Evolutionary conservation across 1,140 invertebrate species (phyloP).

Genomic region (Dreissena rostriformis): DNA sequence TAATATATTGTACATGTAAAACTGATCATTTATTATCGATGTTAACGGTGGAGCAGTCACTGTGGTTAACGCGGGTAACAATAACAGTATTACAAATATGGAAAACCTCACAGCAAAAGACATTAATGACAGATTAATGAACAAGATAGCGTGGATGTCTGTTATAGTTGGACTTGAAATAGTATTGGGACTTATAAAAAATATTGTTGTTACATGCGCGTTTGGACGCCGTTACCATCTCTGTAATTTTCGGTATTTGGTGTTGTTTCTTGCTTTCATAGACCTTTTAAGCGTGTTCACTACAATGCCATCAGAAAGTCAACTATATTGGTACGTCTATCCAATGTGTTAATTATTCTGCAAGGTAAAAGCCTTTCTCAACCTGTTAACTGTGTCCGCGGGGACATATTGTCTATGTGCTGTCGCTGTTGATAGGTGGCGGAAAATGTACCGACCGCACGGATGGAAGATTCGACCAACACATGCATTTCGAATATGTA

Average conservation of each 20-base stretch:
- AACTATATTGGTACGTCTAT: slow-evolving; percentile 66
- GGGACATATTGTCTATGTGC: slow-evolving; percentile 59
- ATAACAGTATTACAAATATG: too few relatives aligned
- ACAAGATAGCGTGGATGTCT: slow-evolving; percentile 38
- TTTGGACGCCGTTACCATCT: slow-evolving; percentile 48
- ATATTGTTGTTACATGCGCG: slow-evolving; percentile 59
- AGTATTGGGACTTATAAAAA: slow-evolving; percentile 56
- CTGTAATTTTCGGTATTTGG: slow-evolving; percentile 58
- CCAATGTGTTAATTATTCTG: slow-evolving; percentile 44
- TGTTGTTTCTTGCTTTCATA: slow-evolving; percentile 60
- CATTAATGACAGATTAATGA: slow-evolving; percentile 53
- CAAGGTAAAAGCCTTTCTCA: slow-evolving; percentile 57
- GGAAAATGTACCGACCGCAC: slow-evolving; percentile 62
- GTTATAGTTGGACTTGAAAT: slow-evolving; percentile 50
- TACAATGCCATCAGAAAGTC: slow-evolving; percentile 66
- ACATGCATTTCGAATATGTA: background rate
- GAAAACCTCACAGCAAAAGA: slow-evolving; percentile 23
- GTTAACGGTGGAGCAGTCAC: too few relatives aligned
- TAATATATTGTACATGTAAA: too few relatives aligned
- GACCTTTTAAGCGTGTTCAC: slow-evolving; percentile 62
- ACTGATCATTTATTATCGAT: too few relatives aligned
- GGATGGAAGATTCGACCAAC: slow-evolving; percentile 46
- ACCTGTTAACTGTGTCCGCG: slow-evolving; percentile 60
- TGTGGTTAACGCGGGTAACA: too few relatives aligned
- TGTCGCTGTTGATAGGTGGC: slow-evolving; percentile 63